These are phyloP conservation scores for Pseudonaja textilis DNA, from an alignment of 2,113 vertebrate genomes.

Conservation along the genomic window DNA sequence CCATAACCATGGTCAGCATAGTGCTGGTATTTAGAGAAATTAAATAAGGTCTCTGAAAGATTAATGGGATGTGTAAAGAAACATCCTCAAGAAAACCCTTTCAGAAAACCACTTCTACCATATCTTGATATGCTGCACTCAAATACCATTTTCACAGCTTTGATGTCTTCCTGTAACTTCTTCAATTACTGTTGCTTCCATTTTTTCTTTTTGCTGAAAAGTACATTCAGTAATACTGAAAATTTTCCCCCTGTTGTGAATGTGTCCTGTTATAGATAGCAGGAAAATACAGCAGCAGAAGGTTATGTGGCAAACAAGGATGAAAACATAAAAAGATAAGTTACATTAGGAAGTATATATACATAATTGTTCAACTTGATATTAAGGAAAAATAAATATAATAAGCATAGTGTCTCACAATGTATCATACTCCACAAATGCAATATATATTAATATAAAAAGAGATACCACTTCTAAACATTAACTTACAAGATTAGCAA, in stretches of 20 bases:
- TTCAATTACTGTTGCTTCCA: neutral
- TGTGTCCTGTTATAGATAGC: neutral
- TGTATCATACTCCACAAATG: no score
- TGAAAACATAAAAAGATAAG: neutral
- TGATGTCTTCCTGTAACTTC: neutral
- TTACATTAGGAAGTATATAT: neutral
- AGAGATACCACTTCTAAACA: neutral
- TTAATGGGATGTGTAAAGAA: slow-evolving; percentile 29
- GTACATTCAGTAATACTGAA: neutral
- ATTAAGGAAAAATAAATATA: neutral
- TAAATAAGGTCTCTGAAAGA: slow-evolving; percentile 47
- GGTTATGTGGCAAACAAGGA: neutral
- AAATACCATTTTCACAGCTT: slow-evolving; percentile 49
- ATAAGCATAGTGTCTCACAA: no score
- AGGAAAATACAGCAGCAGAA: neutral
- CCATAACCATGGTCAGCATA: slow-evolving; percentile 12
- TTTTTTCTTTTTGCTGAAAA: neutral
- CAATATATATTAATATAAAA: neutral
- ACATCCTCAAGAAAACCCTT: slow-evolving; percentile 12
- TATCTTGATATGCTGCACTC: slow-evolving; percentile 33
- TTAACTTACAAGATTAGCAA: neutral
- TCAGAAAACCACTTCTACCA: slow-evolving; percentile 2
- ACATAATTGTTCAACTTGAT: neutral
- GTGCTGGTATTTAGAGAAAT: slow-evolving; percentile 36
- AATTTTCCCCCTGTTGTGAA: neutral